Evolutionary conservation across 2,113 vertebrate species (phyloP), one percentile per base, ranked within the genome.

Genomic region (Anguilla japonica): DNA sequence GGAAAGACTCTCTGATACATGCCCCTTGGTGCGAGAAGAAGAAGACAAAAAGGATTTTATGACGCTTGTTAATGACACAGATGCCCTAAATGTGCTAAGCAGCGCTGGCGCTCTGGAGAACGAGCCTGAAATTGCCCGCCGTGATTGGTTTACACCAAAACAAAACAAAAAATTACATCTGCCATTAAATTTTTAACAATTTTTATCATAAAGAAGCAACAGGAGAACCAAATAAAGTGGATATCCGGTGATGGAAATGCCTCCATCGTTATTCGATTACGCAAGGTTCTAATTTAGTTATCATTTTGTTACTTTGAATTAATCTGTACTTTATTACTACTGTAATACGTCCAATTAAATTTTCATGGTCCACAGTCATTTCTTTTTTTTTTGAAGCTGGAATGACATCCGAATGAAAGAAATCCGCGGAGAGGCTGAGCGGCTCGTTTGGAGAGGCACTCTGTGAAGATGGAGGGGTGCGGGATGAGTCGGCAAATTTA

Each of bases 291-390:
- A 75, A 75, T 75, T 75, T 34, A 13, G 71, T 75, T 71, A 71
- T 71, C 16, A 71, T 71, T 71, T 71, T 71, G 63, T 71, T 71
- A 71, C 63, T 71, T 75, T 75, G 71, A 75, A 34, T 75, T 34
- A 75, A 34, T 75, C 71, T 75, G 9, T 29, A n/a, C 71, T 75
- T 75, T 75, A 75, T 75, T 75, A 75, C 71, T 9, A 9, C 71
- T 11, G 71, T 75, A 75, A 75, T 75, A 75, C 34, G 71, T 75
- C 34, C 71, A 34, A 75, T 75, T 75, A 75, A 34, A 75, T 75
- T 75, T 75, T 75, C 26, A 75, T 75, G 71, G 71, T 75, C 71
- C 71, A n/a, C n/a, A 34, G 71, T 75, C 71, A 71, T 1, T n/a
- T 71, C 3, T 34, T 34, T 34, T 5, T 60, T 71, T 71, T 26